Conservation (phyloP, 2,797 vertebrate species). For the Phataginus tetradactyla region DNA sequence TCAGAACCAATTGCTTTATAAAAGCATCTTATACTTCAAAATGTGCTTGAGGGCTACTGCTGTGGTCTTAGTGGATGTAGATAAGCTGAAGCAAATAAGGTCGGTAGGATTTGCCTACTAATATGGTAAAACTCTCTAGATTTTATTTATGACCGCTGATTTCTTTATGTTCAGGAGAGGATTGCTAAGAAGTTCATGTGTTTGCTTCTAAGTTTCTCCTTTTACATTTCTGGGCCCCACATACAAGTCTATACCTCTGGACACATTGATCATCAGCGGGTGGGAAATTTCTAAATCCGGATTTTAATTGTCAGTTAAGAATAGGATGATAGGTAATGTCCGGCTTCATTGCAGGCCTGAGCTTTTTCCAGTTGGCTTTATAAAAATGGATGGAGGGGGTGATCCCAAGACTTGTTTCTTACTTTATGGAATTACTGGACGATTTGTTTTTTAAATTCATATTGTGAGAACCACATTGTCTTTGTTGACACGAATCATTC, state of each 20-base stretch:
- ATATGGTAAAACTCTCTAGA: background rate
- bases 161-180: background rate
- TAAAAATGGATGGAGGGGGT: background rate
- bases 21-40: background rate
- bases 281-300: background rate
- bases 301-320: constrained; percentile 15
- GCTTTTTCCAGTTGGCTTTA: background rate
- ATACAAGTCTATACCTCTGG: background rate
- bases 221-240: background rate
- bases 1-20: background rate
- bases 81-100: background rate
- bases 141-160: background rate
- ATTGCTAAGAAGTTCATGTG: background rate
- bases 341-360: background rate
- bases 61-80: background rate
- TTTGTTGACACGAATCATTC: constrained; percentile 22
- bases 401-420: background rate
- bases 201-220: background rate
- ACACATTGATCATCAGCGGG: background rate
- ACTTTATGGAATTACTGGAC: constrained; percentile 1
- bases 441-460: constrained; percentile 38
- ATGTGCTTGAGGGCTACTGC: background rate
- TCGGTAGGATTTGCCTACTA: background rate
- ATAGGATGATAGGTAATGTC: background rate
- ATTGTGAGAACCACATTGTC: constrained; percentile 46